Base-by-base conservation (phyloP, 2,888 invertebrate species). In the Hanleya hanleyi region DNA sequence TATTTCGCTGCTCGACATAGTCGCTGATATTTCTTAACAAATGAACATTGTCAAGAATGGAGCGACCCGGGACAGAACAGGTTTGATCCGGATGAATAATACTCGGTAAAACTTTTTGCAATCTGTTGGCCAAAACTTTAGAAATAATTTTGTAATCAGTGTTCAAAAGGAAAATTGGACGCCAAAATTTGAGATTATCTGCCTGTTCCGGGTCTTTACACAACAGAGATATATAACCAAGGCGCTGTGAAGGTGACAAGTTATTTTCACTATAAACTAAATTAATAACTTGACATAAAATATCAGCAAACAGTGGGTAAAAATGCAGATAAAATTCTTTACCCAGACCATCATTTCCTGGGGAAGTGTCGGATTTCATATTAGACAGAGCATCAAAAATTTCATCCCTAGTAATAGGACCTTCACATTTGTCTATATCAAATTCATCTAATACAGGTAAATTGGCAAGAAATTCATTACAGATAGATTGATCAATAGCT, bases 11-110 rank as follows among this genome's bases (percentile, higher is more conserved):
- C 61, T 74, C 68, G 0, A 65, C 68, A 70, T 74, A 69, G 37
- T 69, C 70, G 33, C 70, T 69, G 26, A 71, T 51, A 67, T 74
- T 57, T 29, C 71, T 69, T 7, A 70, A 65, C 22, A 70, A 64
- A 35, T 66, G 61, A 15, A 70, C 32, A 22, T 70, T 70, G 26
- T 50, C 67, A 38, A 67, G 61, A 51, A 75, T 71, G 41, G 50
- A 61, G 15, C 72, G 15, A 38, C 41, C 35, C 38, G 35, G 66
- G 38, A 73, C 62, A 33, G 62, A 68, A 49, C 73, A 41, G 26
- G 71, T 67, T 64, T 74, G 74, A 32, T 71, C 69, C 3, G 29
- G 29, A 29, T 61, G 29, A 64, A 74, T 71, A 26, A 74, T 68
- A 32, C 50, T 57, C 1, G 49, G 15, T 36, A 74, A 41, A 12